phyloP scores from a whole-genome alignment of 2,888 invertebrate species.

The Harpagoxenus sublaevis region DNA sequence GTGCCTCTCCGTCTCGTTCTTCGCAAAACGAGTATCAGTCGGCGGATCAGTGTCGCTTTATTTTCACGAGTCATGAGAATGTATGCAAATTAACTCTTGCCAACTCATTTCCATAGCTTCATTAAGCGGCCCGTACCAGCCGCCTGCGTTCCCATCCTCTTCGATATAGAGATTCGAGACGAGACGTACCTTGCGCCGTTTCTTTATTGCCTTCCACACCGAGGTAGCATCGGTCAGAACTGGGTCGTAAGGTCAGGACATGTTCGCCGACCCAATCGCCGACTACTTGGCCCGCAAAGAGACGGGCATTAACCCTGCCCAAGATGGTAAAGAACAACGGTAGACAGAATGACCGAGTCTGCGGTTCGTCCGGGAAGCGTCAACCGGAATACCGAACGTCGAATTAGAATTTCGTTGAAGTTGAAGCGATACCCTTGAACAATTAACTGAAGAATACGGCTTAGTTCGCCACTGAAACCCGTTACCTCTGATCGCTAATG shows the following conservation, averaged over 20 bases:
- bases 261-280: constrained; percentile 49
- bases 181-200: background rate
- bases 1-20: constrained; percentile 1
- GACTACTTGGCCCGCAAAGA: constrained; percentile 56
- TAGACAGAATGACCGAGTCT: background rate
- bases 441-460: background rate
- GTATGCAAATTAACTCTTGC: constrained; percentile 12
- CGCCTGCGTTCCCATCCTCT: background rate
- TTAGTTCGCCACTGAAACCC: background rate
- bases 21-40: constrained; percentile 24
- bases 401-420: background rate
- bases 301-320: constrained; percentile 7
- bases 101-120: constrained; percentile 30
- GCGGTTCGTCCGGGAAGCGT: constrained; percentile 1
- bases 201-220: constrained; percentile 30
- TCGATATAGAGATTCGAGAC: background rate
- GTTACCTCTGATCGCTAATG: constrained; percentile 4
- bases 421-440: background rate
- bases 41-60: constrained; percentile 53
- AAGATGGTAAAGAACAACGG: constrained; percentile 10
- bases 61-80: constrained; percentile 48
- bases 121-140: background rate
- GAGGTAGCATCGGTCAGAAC: constrained; percentile 39
- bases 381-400: background rate
- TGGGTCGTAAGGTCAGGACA: constrained; percentile 76